Base-by-base conservation (phyloP, 2,888 invertebrate genomes). In the Limnephilus auricula region DNA sequence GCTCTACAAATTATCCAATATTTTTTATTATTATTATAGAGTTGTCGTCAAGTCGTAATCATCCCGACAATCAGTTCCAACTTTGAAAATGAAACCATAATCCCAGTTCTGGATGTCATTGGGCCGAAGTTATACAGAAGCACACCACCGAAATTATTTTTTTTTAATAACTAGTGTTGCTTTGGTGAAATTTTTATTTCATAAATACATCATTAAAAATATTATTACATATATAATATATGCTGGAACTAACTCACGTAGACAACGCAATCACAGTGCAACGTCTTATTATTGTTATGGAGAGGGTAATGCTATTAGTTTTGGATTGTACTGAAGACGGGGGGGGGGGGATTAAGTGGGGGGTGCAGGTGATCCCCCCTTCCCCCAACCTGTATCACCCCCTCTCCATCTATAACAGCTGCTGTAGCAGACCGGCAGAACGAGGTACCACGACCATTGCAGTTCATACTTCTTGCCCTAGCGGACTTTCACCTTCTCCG, bases 401-500 rank as follows among this genome's bases (percentile, higher is more conserved):
- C 31, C 84, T 30, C 65, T 34, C 50, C 65, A 32, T 32, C 18
- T 13, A 5, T 9, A 30, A 40, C 40, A 37, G 34, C 85, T 85
- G 85, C 85, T 25, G 85, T n/a, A 37, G 37, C 31, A 85, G n/a
- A 65, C 31, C 9, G n/a, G 85, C 37, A 65, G 65, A 65, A 65
- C 25, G 6, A 65, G 25, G 0, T 25, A 65, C 65, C 65, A 65
- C 65, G 25, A 65, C 65, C 65, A 65, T 6, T 65, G 65, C 65
- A 65, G 2, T 40, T 12, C 40, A n/a, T 10, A 86, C 86, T 86
- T 86, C 32, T 50, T 45, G 31, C 65, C 31, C 31, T n/a, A 78
- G 87, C 87, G 65, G 87, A 87, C 87, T 87, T 87, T 87, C 87
- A 78, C 87, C 87, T 87, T 87, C 85, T 45, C 30, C 85, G 15